Evolutionary conservation across 2,113 vertebrate species (phyloP), one percentile per base, ranked within the genome.

Genomic region (Monarcha castaneiventris): DNA sequence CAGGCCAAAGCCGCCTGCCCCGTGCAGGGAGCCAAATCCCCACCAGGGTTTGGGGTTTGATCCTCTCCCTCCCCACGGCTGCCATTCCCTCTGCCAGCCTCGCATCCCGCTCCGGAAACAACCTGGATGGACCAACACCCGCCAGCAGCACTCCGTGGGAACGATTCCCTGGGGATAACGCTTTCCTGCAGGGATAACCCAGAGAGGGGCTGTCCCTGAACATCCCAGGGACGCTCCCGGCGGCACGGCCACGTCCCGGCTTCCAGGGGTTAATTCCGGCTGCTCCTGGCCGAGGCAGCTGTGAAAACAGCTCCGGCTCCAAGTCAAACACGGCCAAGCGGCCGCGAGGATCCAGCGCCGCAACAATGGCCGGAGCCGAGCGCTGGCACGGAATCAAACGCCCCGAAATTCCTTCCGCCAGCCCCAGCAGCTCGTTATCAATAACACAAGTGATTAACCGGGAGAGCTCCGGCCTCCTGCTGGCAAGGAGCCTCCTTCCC

Each of bases 291-390:
- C 8, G 5, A 12, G 58, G 88, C 96, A 97, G 97, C 96, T 97
- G 95, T 96, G 92, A 85, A 97, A 97, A 97, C 93, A 97, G 91
- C 89, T 64, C 56, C 29, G 9, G 82, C 67, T 97, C 97, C 97
- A 98, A 97, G 58, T 19, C 92, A 97, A 96, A 97, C 96, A 96
- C 12, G 11, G 76, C 91, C 63, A 10, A 84, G 91, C 91, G 85
- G 90, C 72, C 71, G 56, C 16, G 6, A 64, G 76, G 64, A 82
- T 74, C 37, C 96, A 90, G 93, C 62, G 35, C 88, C 87, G 49
- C 35, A 46, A 95, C 96, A 80, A 96, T 32, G 35, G 92, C 91
- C 89, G 13, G 85, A 43, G 87, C 89, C 43, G 82, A 73, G 58
- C 55, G 46, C 35, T 84, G 85, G 96, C 94, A 4, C 5, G 0